Evolutionary conservation across 2,888 invertebrate genomes (phyloP).

Genomic region (Sinodicranocentrus sp.): DNA sequence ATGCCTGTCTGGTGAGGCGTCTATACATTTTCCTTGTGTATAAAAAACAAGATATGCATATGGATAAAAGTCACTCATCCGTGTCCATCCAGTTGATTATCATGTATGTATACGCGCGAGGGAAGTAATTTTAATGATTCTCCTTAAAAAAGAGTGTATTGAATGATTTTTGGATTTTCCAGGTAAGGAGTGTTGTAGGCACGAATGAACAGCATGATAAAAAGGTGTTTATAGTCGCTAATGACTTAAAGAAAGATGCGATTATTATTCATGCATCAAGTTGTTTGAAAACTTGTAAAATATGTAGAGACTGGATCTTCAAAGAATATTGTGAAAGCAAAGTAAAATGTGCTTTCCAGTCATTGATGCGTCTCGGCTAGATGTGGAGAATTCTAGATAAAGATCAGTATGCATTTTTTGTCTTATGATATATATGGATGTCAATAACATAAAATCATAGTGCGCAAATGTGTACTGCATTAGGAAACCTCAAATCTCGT

Average conservation of each 20-base stretch:
- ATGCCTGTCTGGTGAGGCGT: too few species aligned
- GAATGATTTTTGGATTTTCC: background rate
- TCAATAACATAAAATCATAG: too few species aligned
- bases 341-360: too few species aligned
- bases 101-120: constrained; percentile 31
- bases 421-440: too few species aligned
- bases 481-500: too few species aligned
- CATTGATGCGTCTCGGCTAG: too few species aligned
- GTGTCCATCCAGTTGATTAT: constrained; percentile 23
- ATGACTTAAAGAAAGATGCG: constrained; percentile 45
- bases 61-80: constrained; percentile 39
- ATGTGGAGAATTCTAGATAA: too few species aligned
- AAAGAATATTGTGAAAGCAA: too few species aligned
- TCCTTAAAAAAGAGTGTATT: background rate
- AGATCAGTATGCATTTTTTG: too few species aligned
- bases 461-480: too few species aligned
- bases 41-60: too few species aligned
- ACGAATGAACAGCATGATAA: background rate
- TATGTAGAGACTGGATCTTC: constrained; percentile 26
- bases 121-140: constrained; percentile 40
- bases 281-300: constrained; percentile 18
- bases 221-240: constrained; percentile 27
- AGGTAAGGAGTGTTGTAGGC: background rate
- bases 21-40: too few species aligned
- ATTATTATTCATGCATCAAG: constrained; percentile 46